A percentile compares a stretch with the other conserved stretches of the same genome.
Conservation (phyloP, 2,888 invertebrate genomes). For the Torymus auratus region DNA sequence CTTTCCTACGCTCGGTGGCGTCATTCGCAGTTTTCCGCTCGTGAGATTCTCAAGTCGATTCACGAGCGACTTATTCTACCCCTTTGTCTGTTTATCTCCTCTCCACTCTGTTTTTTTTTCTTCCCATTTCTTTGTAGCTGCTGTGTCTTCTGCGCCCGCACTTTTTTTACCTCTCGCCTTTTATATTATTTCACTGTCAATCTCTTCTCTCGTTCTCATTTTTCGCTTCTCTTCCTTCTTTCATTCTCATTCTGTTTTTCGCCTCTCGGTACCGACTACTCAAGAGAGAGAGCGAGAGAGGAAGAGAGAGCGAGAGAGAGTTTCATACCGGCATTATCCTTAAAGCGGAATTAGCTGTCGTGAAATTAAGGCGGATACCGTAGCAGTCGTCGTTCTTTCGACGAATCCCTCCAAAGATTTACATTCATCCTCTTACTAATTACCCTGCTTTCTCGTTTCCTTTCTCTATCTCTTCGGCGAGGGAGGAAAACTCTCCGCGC, state of each 20-base stretch:
- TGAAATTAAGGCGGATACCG: constrained; percentile 49
- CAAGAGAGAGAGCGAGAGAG: too few species aligned
- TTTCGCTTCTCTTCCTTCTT: background rate
- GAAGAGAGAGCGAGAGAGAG: background rate
- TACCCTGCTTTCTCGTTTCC: constrained; percentile 39
- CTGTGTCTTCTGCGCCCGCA: background rate
- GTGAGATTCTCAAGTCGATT: constrained; percentile 3
- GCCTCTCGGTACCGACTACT: too few species aligned
- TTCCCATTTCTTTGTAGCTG: background rate
- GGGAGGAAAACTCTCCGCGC: too few species aligned
- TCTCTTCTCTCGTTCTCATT: constrained; percentile 1
- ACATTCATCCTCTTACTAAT: constrained; percentile 57
- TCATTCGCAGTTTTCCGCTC: constrained; percentile 15
- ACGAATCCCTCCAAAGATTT: constrained; percentile 57
- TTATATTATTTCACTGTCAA: constrained; percentile 17
- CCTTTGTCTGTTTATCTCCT: background rate
- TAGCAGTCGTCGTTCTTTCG: background rate
- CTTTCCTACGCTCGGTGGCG: background rate
- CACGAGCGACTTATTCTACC: background rate
- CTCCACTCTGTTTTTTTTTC: background rate
- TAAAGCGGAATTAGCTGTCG: constrained; percentile 52
- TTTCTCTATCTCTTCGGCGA: background rate
- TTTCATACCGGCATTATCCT: constrained; percentile 47
- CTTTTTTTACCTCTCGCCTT: background rate
- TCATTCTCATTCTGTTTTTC: too few species aligned